Evolutionary conservation across 1,140 invertebrate species (phyloP), one percentile per base, ranked within the genome.

Genomic region (Dryas iulia): DNA sequence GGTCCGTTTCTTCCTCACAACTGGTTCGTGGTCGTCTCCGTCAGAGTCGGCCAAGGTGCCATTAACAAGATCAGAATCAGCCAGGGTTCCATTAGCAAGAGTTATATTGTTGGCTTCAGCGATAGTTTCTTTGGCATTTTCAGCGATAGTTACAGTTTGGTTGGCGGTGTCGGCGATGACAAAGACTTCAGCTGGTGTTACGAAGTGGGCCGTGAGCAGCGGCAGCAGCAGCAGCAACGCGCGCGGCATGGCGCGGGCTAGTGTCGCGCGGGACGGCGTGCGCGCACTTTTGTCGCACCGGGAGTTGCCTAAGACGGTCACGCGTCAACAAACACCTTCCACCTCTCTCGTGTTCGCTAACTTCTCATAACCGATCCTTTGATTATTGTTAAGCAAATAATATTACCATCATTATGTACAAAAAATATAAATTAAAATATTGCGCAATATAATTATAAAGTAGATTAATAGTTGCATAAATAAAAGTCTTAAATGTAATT

Each of bases 1-100:
- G 0, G 90, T 92, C 21, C 92, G 74, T 62, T 92, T 92, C 79
- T 89, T 87, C 8, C 90, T 72, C 18, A 92, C 88, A n/a, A 91
- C 68, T 0, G 85, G 79, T 30, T 83, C 86, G 61, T 86, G 79
- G 3, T 83, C 79, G 5, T 74, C 85, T 24, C 30, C 26, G 14
- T 83, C 79, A 0, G 54, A 59, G 25, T 73, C 75, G 6, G 69
- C 31, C 11, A 77, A 28, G 1, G 81, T 80, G 12, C 73, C 76
- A 23, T 53, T 63, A 11, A 59, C 72, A 14, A 77, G 58, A 6
- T 83, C 79, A 0, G 54, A 59, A 23, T 73, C 75, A 6, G 69
- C 31, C 11, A 77, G 25, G 1, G 81, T 80, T 10, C 73, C 76
- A 23, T 53, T 63, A 11, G 61, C 72, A 14, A 77, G 58, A 6